Conservation (phyloP, 1,140 invertebrate genomes). For the Drosophila rufa region DNA sequence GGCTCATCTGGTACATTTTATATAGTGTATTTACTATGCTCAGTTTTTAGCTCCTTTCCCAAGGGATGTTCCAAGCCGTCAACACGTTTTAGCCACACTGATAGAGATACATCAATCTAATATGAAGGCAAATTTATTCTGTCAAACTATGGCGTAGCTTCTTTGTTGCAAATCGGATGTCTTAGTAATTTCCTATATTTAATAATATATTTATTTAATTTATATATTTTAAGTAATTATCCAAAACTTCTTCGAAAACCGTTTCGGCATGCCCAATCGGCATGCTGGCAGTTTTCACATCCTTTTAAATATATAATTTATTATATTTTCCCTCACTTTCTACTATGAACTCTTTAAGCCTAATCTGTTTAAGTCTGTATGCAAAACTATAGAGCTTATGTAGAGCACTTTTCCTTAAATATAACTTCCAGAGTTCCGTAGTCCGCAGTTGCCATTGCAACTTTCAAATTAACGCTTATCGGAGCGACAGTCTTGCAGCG, state of each 20-base stretch:
- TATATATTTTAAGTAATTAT: no score
- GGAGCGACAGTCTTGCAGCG: slow-evolving; percentile 17
- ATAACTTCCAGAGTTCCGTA: neutral
- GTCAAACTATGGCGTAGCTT: neutral
- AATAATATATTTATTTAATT: neutral
- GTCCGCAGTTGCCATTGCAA: neutral
- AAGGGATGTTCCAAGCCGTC: neutral
- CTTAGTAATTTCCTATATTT: neutral
- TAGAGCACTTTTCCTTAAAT: neutral
- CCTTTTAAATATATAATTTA: neutral
- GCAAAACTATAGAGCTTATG: no score
- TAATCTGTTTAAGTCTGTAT: no score
- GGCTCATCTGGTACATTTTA: slow-evolving; percentile 45
- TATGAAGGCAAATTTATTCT: neutral
- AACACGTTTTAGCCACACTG: neutral
- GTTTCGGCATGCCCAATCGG: no score
- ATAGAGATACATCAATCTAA: neutral
- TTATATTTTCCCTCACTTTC: neutral
- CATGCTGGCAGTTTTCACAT: no score
- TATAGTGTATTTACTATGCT: slow-evolving; percentile 4
- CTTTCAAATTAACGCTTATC: slow-evolving; percentile 57
- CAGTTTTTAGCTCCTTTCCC: neutral
- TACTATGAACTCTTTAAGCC: no score
- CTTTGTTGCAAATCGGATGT: no score
- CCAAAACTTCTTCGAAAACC: no score